Conservation (phyloP, 2,797 vertebrate genomes). For the Ctenopoma kingsleyae region DNA sequence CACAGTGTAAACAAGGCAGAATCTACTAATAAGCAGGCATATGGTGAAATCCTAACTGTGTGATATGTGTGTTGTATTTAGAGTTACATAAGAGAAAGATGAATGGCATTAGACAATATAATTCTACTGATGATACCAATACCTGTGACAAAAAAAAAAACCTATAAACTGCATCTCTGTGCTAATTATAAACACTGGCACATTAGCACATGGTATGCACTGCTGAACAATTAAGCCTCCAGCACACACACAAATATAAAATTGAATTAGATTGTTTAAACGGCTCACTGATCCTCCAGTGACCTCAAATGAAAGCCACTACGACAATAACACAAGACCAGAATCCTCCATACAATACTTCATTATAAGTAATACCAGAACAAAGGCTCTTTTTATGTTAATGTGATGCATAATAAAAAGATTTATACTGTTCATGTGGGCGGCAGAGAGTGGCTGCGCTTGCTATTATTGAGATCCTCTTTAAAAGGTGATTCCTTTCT, state of each 20-base stretch:
- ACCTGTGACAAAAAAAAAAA: slow-evolving; percentile 1
- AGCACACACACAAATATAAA: slow-evolving; percentile 31
- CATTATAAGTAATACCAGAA: slow-evolving; percentile 39
- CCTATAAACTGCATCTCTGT: slow-evolving; percentile 9
- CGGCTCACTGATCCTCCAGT: slow-evolving; percentile 39
- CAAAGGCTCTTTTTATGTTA: slow-evolving; percentile 53
- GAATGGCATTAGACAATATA: background rate
- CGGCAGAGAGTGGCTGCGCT: slow-evolving; percentile 5
- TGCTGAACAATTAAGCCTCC: slow-evolving; percentile 50
- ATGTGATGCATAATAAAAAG: slow-evolving; percentile 48
- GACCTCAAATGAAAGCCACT: slow-evolving; percentile 41
- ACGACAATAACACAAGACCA: slow-evolving; percentile 27
- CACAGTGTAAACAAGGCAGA: slow-evolving; percentile 63
- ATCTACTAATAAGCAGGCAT: slow-evolving; percentile 23
- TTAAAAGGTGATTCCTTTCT: slow-evolving; percentile 42
- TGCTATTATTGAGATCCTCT: slow-evolving; percentile 25
- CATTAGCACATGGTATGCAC: slow-evolving; percentile 45
- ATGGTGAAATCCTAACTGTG: slow-evolving; percentile 25
- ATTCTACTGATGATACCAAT: slow-evolving; percentile 3
- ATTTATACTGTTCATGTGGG: slow-evolving; percentile 17
- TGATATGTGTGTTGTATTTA: slow-evolving; percentile 2
- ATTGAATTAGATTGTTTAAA: slow-evolving; percentile 47
- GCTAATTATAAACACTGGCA: slow-evolving; percentile 54
- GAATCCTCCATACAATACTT: slow-evolving; percentile 36
- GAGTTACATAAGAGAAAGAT: slow-evolving; percentile 5